Conservation (phyloP, 2,888 invertebrate genomes). For the Tinea semifulvella region DNA sequence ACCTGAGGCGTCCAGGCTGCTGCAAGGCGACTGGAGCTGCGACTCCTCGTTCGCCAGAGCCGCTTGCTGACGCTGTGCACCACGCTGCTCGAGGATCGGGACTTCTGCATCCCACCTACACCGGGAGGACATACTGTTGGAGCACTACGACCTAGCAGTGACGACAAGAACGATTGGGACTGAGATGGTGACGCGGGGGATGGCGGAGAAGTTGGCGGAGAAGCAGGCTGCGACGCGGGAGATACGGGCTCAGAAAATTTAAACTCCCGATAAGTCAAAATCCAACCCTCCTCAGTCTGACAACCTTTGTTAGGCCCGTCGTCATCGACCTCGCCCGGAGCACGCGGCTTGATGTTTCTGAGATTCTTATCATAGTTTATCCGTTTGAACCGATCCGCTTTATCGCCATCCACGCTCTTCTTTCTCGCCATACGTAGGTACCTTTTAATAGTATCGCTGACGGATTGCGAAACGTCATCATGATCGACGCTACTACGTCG, state of each 20-base stretch:
- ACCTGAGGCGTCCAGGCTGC: slow-evolving; percentile 89
- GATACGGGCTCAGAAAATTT: slow-evolving; percentile 46
- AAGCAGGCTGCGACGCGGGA: slow-evolving; percentile 60
- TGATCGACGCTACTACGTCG: slow-evolving; percentile 83
- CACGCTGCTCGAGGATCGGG: slow-evolving; percentile 88
- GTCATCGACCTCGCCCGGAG: slow-evolving; percentile 80
- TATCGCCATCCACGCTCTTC: slow-evolving; percentile 84
- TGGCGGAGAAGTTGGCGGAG: slow-evolving; percentile 54
- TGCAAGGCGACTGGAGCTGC: slow-evolving; percentile 76
- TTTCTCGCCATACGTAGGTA: slow-evolving; percentile 89
- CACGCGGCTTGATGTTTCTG: slow-evolving; percentile 82
- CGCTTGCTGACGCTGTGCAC: slow-evolving; percentile 86
- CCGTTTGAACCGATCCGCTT: slow-evolving; percentile 83
- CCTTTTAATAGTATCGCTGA: slow-evolving; percentile 86
- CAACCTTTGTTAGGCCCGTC: slow-evolving; percentile 79
- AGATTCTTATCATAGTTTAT: slow-evolving; percentile 89
- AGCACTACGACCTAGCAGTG: slow-evolving; percentile 44
- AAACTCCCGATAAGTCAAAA: slow-evolving; percentile 55
- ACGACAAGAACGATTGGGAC: slow-evolving; percentile 53
- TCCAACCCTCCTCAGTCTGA: slow-evolving; percentile 83
- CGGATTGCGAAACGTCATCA: slow-evolving; percentile 86
- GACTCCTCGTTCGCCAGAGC: slow-evolving; percentile 85
- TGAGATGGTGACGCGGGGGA: slow-evolving; percentile 48
- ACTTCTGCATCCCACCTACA: slow-evolving; percentile 87
- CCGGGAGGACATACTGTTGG: slow-evolving; percentile 38